phyloP scores from a whole-genome alignment of 2,113 vertebrate genomes.

The Rhynchomys soricoides region DNA sequence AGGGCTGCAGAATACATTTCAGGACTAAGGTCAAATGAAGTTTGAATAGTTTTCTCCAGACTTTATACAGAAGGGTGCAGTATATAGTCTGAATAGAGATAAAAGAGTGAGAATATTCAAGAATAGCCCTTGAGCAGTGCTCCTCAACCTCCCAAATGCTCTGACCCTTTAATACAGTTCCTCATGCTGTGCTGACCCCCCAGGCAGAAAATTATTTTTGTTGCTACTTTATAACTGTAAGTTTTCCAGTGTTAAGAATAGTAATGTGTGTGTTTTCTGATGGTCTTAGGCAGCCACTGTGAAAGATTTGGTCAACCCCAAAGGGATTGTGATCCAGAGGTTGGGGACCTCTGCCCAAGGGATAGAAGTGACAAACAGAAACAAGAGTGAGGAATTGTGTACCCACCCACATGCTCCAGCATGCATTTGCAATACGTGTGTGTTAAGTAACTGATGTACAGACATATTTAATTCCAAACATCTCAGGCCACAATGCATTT shows the following conservation, averaged over 20 bases:
- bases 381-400: slow-evolving; percentile 17
- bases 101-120: slow-evolving; percentile 65
- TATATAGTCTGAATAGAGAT: slow-evolving; percentile 57
- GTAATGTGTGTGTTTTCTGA: not conserved
- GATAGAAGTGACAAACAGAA: slow-evolving; percentile 55
- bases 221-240: not conserved
- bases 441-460: slow-evolving; percentile 32
- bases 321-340: not conserved
- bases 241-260: not conserved
- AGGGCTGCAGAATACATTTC: slow-evolving; percentile 54
- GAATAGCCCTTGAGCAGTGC: not conserved
- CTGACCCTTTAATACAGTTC: not conserved
- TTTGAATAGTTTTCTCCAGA: slow-evolving; percentile 56
- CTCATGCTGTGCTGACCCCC: not conserved
- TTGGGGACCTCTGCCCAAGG: not conserved
- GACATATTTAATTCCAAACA: slow-evolving; percentile 71
- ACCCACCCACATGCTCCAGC: not conserved
- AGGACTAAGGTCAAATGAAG: slow-evolving; percentile 63
- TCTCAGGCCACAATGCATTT: slow-evolving; percentile 56
- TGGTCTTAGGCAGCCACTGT: not conserved
- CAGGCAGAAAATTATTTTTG: not conserved
- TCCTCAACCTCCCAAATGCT: not conserved
- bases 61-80: not conserved
- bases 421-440: not conserved
- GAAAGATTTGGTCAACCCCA: not conserved